phyloP scores from a whole-genome alignment of 2,888 invertebrate species.

The Cremastinae sp. region DNA sequence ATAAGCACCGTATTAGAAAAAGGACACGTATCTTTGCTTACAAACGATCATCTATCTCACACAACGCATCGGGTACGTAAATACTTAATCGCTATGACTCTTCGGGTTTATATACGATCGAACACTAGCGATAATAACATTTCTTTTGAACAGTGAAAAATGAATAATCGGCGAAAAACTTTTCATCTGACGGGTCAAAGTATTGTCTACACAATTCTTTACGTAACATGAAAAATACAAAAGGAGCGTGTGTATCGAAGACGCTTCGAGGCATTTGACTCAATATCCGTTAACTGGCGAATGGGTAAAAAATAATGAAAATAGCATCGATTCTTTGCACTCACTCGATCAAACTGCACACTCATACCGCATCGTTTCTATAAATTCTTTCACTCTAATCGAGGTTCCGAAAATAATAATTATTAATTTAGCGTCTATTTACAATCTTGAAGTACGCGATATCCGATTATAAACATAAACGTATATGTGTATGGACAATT shows the following conservation, averaged over 20 bases:
- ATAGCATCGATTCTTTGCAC: not conserved
- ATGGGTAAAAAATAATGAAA: not conserved
- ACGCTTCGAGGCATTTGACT: too few species aligned
- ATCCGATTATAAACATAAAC: slow-evolving; percentile 52
- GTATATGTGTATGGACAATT: slow-evolving; percentile 45
- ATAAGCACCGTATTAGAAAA: slow-evolving; percentile 56
- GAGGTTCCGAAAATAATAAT: slow-evolving; percentile 65
- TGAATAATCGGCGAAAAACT: not conserved
- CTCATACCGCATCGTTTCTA: not conserved
- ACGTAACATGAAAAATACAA: slow-evolving; percentile 30
- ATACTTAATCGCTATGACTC: slow-evolving; percentile 60
- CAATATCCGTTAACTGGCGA: slow-evolving; percentile 14
- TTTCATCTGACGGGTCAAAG: not conserved
- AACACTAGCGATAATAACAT: not conserved
- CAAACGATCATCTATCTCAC: slow-evolving; percentile 52
- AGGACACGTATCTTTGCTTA: slow-evolving; percentile 50
- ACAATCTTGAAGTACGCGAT: slow-evolving; percentile 70
- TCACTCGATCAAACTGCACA: slow-evolving; percentile 23
- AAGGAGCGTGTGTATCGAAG: slow-evolving; percentile 10
- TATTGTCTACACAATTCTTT: not conserved
- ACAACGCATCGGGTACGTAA: slow-evolving; percentile 57
- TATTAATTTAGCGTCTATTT: slow-evolving; percentile 71
- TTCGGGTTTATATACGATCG: slow-evolving; percentile 43
- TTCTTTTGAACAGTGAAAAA: slow-evolving; percentile 11
- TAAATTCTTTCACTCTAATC: slow-evolving; percentile 14